Evolutionary conservation across 1,140 invertebrate species (phyloP), one percentile per base, ranked within the genome.

Genomic region (Ceratina australensis): DNA sequence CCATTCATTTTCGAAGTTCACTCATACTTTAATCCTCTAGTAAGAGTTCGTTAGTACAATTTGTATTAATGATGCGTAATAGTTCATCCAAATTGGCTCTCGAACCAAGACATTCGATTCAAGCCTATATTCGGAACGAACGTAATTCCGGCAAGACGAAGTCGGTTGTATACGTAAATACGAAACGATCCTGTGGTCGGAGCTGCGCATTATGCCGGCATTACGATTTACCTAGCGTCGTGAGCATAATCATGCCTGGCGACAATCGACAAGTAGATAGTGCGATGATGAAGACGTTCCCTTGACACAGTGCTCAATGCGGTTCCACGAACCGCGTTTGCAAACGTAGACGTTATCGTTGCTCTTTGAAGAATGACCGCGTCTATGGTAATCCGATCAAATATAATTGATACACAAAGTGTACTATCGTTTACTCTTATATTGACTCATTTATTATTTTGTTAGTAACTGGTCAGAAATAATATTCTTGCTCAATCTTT

Each of bases 341-440:
- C 59, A 67, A 75, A 60, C 73, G 63, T 67, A 22, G 33, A 67
- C 64, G n/a, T 67, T 54, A 60, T 67, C 20, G 42, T 47, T 50
- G 4, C 28, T 33, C 28, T 33, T 33, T 33, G 2, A n/a, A 33
- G n/a, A 22, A 26, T 50, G 42, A 10, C n/a, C 18, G 18, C 13
- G 18, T 15, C 57, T 10, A 10, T n/a, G 10, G 18, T 16, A 4
- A 13, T 1, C 10, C 26, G 65, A 50, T 22, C 42, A 49, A 15
- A 0, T 22, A 49, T 42, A 2, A 57, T 47, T 47, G 52, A 76
- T 33, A 24, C 24, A 15, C 20, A 59, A 67, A 68, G 49, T 49
- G 24, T 59, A 47, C 65, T 7, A n/a, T n/a, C n/a, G n/a, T n/a
- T n/a, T n/a, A n/a, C n/a, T n/a, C n/a, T n/a, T n/a, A n/a, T n/a